Percentiles rank a stretch among this genome's conserved stretches.
Conservation (phyloP, 2,888 invertebrate species). For the Parochlus steinenii region DNA sequence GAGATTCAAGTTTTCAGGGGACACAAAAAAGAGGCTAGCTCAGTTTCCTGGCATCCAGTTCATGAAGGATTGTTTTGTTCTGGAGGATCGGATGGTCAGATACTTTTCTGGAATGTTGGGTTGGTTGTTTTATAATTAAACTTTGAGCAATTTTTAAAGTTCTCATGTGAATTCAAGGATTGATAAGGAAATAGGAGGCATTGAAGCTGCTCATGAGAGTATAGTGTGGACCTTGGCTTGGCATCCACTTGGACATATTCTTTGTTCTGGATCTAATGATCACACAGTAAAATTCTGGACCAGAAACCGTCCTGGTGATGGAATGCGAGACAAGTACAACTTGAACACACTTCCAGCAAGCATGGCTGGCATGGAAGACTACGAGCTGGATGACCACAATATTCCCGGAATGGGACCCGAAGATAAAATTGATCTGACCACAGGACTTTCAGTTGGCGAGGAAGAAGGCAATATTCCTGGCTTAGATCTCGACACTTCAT, state of each 20-base stretch:
- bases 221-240: slow-evolving; percentile 98
- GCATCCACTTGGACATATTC: slow-evolving; percentile 97
- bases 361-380: slow-evolving; percentile 49
- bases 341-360: slow-evolving; percentile 81
- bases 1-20: slow-evolving; percentile 96
- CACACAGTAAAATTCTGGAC: slow-evolving; percentile 99
- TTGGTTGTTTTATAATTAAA: slow-evolving; percentile 26
- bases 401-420: slow-evolving; percentile 99
- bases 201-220: slow-evolving; percentile 97
- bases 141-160: slow-evolving; percentile 8
- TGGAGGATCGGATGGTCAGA: slow-evolving; percentile 96
- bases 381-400: slow-evolving; percentile 60
- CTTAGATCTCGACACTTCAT: slow-evolving; percentile 53
- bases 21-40: slow-evolving; percentile 96
- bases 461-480: slow-evolving; percentile 58
- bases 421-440: slow-evolving; percentile 67
- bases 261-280: slow-evolving; percentile 99
- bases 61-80: slow-evolving; percentile 96
- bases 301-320: slow-evolving; percentile 92
- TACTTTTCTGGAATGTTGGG: slow-evolving; percentile 98
- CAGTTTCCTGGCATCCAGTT: slow-evolving; percentile 95
- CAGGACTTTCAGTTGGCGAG: slow-evolving; percentile 39
- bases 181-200: slow-evolving; percentile 94
- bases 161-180: slow-evolving; percentile 37
- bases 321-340: slow-evolving; percentile 96